Percentiles rank a stretch among this genome's conserved stretches.
These are phyloP conservation scores for Aphelenchoides avenae DNA, from an alignment of 1,140 invertebrate species.

Conservation along the genomic window DNA sequence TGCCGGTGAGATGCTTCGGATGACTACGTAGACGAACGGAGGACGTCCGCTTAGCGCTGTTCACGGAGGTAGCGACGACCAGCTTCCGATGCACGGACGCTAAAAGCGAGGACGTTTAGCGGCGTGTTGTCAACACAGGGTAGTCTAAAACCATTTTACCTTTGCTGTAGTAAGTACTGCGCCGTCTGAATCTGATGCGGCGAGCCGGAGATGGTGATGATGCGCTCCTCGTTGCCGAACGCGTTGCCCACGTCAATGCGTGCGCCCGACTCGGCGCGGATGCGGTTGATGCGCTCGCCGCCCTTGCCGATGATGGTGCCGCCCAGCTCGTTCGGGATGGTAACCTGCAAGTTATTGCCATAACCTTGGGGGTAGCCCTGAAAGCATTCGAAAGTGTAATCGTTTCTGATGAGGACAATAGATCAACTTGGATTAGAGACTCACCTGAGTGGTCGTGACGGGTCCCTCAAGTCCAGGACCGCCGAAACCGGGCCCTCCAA, in stretches of 20 bases:
- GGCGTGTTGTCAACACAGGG: background rate
- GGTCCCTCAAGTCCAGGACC: slow-evolving; percentile 1
- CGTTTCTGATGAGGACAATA: too few species aligned
- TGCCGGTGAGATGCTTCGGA: too few species aligned
- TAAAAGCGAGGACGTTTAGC: too few species aligned
- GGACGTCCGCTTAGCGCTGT: too few species aligned
- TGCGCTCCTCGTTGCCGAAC: slow-evolving; percentile 30
- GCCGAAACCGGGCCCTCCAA: background rate
- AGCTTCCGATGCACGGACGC: slow-evolving; percentile 32
- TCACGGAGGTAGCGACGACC: slow-evolving; percentile 37
- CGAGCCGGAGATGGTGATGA: slow-evolving; percentile 37
- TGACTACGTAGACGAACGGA: too few species aligned
- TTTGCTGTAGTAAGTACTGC: slow-evolving; percentile 35
- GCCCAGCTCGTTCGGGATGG: slow-evolving; percentile 49
- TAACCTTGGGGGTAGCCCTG: too few species aligned
- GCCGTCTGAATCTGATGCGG: slow-evolving; percentile 31
- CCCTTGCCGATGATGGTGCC: slow-evolving; percentile 50
- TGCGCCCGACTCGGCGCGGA: slow-evolving; percentile 46
- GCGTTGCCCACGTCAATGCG: slow-evolving; percentile 37
- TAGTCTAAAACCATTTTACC: slow-evolving; percentile 14
- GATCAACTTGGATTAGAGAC: too few species aligned
- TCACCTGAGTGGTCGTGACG: slow-evolving; percentile 28
- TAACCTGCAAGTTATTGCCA: slow-evolving; percentile 39
- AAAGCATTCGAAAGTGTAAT: too few species aligned
- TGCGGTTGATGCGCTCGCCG: slow-evolving; percentile 42